phyloP scores from a whole-genome alignment of 2,797 vertebrate species.

The Telmatherina bonti region DNA sequence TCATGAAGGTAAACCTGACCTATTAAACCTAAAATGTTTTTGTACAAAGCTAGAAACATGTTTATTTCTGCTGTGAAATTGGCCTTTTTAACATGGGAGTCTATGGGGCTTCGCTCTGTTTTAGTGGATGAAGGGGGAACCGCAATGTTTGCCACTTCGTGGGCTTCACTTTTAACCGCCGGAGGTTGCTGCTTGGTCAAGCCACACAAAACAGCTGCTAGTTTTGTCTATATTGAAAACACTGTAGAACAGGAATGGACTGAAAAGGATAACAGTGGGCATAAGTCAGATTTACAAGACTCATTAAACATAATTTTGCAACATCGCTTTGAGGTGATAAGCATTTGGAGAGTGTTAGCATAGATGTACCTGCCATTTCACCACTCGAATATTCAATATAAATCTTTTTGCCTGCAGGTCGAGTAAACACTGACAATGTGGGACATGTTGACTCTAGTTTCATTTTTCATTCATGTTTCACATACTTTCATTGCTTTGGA shows the following conservation, averaged over 20 bases:
- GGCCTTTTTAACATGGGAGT: too few species aligned
- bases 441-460: not conserved
- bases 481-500: not conserved
- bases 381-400: not conserved
- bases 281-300: not conserved
- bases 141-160: too few species aligned
- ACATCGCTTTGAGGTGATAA: not conserved
- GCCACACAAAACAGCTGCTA: too few species aligned
- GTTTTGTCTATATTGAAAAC: not conserved
- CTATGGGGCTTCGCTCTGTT: too few species aligned
- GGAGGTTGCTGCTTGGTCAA: too few species aligned
- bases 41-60: too few species aligned
- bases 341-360: not conserved
- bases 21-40: too few species aligned
- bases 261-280: not conserved
- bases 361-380: not conserved
- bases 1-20: too few species aligned
- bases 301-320: not conserved
- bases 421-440: not conserved
- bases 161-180: too few species aligned
- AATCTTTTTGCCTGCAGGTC: not conserved
- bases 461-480: not conserved
- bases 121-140: too few species aligned
- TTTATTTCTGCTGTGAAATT: too few species aligned
- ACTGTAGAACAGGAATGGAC: not conserved